Conservation (phyloP, 2,113 vertebrate genomes). For the Eclectus roratus region DNA sequence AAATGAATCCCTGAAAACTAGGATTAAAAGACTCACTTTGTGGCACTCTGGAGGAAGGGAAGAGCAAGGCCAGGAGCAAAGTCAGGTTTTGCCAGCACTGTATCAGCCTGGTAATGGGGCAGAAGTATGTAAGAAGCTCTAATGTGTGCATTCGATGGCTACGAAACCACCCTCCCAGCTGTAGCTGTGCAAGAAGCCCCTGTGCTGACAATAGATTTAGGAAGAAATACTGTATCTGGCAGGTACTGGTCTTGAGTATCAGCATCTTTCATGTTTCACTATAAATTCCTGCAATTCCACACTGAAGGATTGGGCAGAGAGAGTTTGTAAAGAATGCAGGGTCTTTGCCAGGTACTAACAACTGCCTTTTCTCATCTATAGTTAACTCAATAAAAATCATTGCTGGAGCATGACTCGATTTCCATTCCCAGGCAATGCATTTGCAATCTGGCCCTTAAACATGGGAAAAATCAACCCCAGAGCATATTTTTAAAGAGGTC, state of each 20-base stretch:
- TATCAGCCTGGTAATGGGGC: background rate
- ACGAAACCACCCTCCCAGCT: background rate
- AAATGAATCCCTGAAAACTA: background rate
- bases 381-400: slow-evolving; percentile 47
- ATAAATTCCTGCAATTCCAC: background rate
- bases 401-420: slow-evolving; percentile 14
- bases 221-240: background rate
- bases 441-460: slow-evolving; percentile 26
- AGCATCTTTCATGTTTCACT: background rate
- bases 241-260: background rate
- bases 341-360: slow-evolving; percentile 17
- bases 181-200: background rate
- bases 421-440: slow-evolving; percentile 13
- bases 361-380: slow-evolving; percentile 6
- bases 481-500: background rate
- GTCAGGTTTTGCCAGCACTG: background rate
- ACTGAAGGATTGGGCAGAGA: background rate
- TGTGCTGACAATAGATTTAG: background rate
- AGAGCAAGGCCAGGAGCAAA: background rate
- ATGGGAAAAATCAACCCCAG: background rate
- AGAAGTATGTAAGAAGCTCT: background rate
- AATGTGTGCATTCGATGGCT: background rate
- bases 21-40: background rate
- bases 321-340: background rate
- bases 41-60: accelerated